phyloP scores from a whole-genome alignment of 2,113 vertebrate genomes.

The Cinclus cinclus region DNA sequence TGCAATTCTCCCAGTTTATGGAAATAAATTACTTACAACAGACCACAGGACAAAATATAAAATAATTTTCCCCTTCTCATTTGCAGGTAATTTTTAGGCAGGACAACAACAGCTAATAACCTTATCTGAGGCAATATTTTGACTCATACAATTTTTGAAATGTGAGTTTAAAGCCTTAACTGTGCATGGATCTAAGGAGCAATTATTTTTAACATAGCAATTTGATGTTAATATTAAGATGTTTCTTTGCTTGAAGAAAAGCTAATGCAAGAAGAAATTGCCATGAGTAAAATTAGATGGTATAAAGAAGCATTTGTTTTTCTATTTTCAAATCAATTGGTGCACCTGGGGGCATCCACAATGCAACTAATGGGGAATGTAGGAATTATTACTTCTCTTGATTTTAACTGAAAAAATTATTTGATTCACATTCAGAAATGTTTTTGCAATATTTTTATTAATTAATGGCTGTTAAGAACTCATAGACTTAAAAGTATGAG shows the following conservation, averaged over 20 bases:
- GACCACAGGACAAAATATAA: neutral
- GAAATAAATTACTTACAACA: neutral
- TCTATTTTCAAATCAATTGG: neutral
- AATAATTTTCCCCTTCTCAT: neutral
- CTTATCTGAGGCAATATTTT: neutral
- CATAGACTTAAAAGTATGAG: neutral
- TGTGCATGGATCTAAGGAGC: neutral
- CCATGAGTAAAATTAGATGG: neutral
- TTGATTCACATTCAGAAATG: neutral
- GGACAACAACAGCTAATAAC: neutral
- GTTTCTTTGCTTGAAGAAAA: neutral
- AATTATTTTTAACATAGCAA: neutral
- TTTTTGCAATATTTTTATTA: conserved; percentile 14
- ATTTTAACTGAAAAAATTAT: neutral
- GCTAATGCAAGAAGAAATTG: neutral
- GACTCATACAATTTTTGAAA: neutral
- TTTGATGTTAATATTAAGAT: neutral
- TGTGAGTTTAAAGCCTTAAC: neutral
- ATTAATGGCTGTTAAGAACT: neutral
- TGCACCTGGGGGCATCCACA: neutral
- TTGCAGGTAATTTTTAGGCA: neutral
- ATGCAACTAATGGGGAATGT: neutral
- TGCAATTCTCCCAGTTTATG: neutral
- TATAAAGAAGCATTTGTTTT: neutral
- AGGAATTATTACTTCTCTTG: neutral